phyloP scores from a whole-genome alignment of 2,888 invertebrate species.

The Zhuqinia jingwanae region DNA sequence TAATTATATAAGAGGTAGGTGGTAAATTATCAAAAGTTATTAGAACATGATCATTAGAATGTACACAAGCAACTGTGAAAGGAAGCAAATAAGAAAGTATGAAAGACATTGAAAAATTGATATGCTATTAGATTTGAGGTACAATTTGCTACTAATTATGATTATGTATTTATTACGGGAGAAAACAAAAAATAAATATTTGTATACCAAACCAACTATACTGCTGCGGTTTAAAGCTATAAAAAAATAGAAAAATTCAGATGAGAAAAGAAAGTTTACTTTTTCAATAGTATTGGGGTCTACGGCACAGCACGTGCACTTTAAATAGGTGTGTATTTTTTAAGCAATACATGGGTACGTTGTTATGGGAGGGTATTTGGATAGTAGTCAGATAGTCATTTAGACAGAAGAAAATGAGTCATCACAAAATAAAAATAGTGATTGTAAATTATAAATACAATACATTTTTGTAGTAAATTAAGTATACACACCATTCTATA shows the following conservation, averaged over 20 bases:
- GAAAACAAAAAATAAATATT: constrained; percentile 27
- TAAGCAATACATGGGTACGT: constrained; percentile 3
- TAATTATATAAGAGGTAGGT: too few species aligned
- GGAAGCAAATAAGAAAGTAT: constrained; percentile 47
- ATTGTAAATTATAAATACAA: constrained; percentile 11
- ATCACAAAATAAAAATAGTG: constrained; percentile 22
- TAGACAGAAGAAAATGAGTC: constrained; percentile 11
- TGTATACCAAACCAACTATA: constrained; percentile 7
- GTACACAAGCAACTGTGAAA: constrained; percentile 18
- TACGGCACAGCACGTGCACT: constrained; percentile 54
- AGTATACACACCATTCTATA: constrained; percentile 41
- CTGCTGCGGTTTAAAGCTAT: neutral
- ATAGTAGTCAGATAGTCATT: constrained; percentile 47
- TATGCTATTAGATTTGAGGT: constrained; percentile 36
- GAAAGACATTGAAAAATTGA: constrained; percentile 51
- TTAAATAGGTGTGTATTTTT: constrained; percentile 11
- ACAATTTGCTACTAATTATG: constrained; percentile 44
- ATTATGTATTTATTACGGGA: constrained; percentile 48
- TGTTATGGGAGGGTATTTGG: neutral
- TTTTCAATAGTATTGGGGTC: constrained; percentile 34
- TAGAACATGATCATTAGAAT: too few species aligned
- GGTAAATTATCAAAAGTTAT: too few species aligned
- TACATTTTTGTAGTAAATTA: neutral
- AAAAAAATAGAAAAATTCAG: too few species aligned
- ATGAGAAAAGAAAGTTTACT: constrained; percentile 1